These are phyloP conservation scores for Tenodera sinensis DNA, from an alignment of 2,888 invertebrate species.

Conservation along the genomic window DNA sequence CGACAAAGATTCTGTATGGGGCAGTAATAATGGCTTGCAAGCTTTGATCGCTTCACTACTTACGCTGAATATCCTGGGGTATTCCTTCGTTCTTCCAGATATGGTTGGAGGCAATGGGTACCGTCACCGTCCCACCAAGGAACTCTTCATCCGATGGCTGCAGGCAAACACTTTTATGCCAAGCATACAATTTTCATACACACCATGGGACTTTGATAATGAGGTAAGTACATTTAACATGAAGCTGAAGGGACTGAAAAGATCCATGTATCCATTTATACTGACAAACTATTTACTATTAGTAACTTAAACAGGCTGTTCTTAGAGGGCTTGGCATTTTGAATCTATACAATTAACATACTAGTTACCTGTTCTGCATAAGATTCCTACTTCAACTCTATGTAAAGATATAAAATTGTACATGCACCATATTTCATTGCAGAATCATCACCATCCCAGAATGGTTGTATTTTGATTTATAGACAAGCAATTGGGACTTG, in stretches of 20 bases:
- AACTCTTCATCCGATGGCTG: conserved; percentile 73
- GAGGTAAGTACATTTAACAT: conserved; percentile 42
- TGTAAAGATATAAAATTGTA: too few species aligned
- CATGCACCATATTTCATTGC: too few species aligned
- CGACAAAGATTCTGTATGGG: conserved; percentile 67
- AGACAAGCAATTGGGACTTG: too few species aligned
- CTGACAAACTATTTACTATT: too few species aligned
- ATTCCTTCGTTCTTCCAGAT: conserved; percentile 74
- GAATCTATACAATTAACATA: too few species aligned
- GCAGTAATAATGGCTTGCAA: conserved; percentile 54
- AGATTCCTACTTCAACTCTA: too few species aligned
- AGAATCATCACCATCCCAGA: too few species aligned
- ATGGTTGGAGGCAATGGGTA: conserved; percentile 71
- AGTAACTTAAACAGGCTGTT: too few species aligned
- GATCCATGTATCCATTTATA: too few species aligned
- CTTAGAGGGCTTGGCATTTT: too few species aligned
- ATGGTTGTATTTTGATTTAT: too few species aligned
- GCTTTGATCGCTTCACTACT: conserved; percentile 70
- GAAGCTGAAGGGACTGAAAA: not conserved
- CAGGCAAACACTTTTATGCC: conserved; percentile 76
- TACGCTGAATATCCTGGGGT: conserved; percentile 60
- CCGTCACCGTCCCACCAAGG: conserved; percentile 55
- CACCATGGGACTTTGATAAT: conserved; percentile 73
- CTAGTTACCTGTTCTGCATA: too few species aligned
- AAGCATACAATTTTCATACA: conserved; percentile 71